phyloP scores from a whole-genome alignment of 2,888 invertebrate species.

The Erynnis tages region DNA sequence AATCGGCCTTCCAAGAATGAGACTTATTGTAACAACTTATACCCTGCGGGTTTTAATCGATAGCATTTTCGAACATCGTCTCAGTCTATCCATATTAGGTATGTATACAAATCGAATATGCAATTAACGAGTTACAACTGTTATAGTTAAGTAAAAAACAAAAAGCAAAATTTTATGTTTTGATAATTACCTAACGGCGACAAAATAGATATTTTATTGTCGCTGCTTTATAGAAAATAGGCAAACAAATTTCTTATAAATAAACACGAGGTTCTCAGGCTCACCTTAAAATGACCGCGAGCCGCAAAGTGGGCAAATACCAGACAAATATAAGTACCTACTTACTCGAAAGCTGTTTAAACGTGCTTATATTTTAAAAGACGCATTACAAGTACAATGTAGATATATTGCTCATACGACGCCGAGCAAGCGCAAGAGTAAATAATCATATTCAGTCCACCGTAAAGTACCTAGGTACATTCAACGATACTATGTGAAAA shows the following conservation, averaged over 20 bases:
- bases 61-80: too few relatives aligned
- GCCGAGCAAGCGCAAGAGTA: conserved; percentile 10
- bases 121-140: too few relatives aligned
- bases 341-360: conserved; percentile 3
- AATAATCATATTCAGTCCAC: conserved; percentile 17
- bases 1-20: too few relatives aligned
- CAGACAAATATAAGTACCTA: conserved; percentile 9
- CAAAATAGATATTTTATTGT: too few relatives aligned
- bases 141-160: too few relatives aligned
- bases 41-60: too few relatives aligned
- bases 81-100: too few relatives aligned
- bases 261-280: not conserved
- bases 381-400: conserved; percentile 16
- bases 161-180: too few relatives aligned
- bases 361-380: conserved; percentile 11
- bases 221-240: too few relatives aligned
- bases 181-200: too few relatives aligned
- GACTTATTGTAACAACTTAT: too few relatives aligned
- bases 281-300: not conserved
- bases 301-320: not conserved
- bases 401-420: conserved; percentile 15
- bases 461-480: conserved; percentile 11
- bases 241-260: not conserved
- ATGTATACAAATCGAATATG: too few relatives aligned
- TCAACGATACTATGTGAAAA: conserved; percentile 17